Evolutionary conservation across 2,797 vertebrate species (phyloP).

Genomic region (Diplodus sargus): DNA sequence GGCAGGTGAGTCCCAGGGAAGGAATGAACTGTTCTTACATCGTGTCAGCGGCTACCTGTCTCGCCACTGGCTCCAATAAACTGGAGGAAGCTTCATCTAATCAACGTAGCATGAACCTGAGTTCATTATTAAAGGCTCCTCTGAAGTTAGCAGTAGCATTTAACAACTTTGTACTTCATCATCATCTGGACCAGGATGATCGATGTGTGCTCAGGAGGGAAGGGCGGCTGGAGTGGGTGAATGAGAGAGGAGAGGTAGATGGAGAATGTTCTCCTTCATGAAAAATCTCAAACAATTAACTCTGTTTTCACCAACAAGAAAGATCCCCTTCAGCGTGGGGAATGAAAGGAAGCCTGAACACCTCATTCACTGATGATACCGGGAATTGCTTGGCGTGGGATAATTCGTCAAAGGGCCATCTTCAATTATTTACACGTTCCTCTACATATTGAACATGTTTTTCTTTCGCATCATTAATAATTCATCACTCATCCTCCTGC

Average conservation of each 20-base stretch:
- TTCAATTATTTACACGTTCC: constrained; percentile 82
- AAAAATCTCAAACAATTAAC: constrained; percentile 5
- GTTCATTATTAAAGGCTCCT: constrained; percentile 65
- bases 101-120: constrained; percentile 54
- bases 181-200: constrained; percentile 34
- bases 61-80: constrained; percentile 29
- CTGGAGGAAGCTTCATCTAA: constrained; percentile 51
- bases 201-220: constrained; percentile 5
- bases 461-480: constrained; percentile 81
- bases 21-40: constrained; percentile 33
- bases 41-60: constrained; percentile 18
- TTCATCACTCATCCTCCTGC: constrained; percentile 71
- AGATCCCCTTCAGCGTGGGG: neutral
- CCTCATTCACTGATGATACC: constrained; percentile 19
- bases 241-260: neutral
- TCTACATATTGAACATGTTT: constrained; percentile 87
- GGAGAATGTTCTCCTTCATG: constrained; percentile 7
- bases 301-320: neutral
- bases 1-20: constrained; percentile 40
- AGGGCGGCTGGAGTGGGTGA: neutral
- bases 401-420: constrained; percentile 76
- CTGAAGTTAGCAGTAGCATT: constrained; percentile 42
- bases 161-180: constrained; percentile 62
- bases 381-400: constrained; percentile 41
- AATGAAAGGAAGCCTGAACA: neutral